Evolutionary conservation across 2,888 invertebrate species (phyloP), one percentile per base, ranked within the genome.

Genomic region (Pollenia amentaria): DNA sequence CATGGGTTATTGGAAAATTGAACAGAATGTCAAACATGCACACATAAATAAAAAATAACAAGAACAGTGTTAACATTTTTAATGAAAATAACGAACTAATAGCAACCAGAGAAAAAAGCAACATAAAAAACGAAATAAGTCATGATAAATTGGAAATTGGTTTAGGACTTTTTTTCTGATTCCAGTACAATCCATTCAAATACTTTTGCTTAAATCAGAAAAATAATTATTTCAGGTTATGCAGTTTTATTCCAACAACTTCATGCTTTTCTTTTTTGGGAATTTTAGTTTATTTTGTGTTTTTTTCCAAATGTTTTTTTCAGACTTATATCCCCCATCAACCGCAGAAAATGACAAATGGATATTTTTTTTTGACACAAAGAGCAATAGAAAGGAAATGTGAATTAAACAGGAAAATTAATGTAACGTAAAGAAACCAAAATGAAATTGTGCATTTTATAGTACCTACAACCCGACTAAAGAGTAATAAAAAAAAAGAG

Each of bases 131-230:
- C 1, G 42, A 62, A 51, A 53, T 3, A 67, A 69, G 57, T 67
- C 44, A 38, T 67, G 51, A 51, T 69, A 69, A 75, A 81, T 81
- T 42, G 60, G 53, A 75, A 14, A 51, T 75, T 60, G 67, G 53
- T 65, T 75, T 44, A n/a, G 4, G n/a, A 6, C 9, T 29, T 21
- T 44, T 57, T 18, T 3, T 9, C 0, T 21, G 6, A 3, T 40
- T 53, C n/a, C 29, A 29, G 29, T 29, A 29, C 29, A 29, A 6
- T 29, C 29, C 29, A 6, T 29, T 29, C 6, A 29, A 29, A 29
- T 29, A 29, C 44, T 55, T 53, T 80, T 73, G 48, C 64, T 72
- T 29, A 29, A 0, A 29, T 29, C 29, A 3, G 29, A 29, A 29
- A 29, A 29, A 4, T 29, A 29, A 29, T 29, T 6, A 6, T 6